Conservation (phyloP, 2,113 vertebrate species). For the Mohoua ochrocephala region DNA sequence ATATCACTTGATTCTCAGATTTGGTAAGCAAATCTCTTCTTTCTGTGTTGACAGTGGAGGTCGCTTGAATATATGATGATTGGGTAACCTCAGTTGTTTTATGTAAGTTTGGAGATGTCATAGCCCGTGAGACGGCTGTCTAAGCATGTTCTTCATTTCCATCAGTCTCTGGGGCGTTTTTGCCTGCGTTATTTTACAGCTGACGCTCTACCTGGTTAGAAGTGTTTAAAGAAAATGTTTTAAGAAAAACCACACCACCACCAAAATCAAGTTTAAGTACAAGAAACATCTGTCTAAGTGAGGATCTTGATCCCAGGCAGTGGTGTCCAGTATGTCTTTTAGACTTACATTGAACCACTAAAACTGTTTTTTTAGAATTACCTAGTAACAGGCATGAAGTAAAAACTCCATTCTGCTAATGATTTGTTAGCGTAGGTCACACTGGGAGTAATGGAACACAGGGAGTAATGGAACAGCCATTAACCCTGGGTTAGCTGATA, state of each 20-base stretch:
- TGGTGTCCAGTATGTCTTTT: neutral
- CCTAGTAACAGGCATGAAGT: neutral
- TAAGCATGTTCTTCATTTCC: neutral
- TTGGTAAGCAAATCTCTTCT: neutral
- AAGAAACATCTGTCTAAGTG: neutral
- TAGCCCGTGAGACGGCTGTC: neutral
- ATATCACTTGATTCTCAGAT: neutral
- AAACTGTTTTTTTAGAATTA: neutral
- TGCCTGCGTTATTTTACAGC: neutral
- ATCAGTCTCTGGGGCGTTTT: neutral
- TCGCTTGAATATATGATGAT: neutral
- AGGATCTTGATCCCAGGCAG: neutral
- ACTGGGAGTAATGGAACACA: neutral
- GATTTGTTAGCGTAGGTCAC: neutral
- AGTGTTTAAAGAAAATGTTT: neutral
- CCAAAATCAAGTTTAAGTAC: neutral
- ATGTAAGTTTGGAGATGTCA: neutral
- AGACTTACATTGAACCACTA: neutral
- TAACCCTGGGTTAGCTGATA: neutral
- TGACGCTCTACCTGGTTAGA: neutral
- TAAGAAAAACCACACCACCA: neutral
- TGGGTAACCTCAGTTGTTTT: neutral
- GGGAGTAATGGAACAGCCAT: neutral
- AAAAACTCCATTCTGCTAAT: neutral
- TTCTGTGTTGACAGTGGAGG: neutral